Evolutionary conservation across 2,797 vertebrate genomes (phyloP).

Genomic region (Acestrorhynchus altus): DNA sequence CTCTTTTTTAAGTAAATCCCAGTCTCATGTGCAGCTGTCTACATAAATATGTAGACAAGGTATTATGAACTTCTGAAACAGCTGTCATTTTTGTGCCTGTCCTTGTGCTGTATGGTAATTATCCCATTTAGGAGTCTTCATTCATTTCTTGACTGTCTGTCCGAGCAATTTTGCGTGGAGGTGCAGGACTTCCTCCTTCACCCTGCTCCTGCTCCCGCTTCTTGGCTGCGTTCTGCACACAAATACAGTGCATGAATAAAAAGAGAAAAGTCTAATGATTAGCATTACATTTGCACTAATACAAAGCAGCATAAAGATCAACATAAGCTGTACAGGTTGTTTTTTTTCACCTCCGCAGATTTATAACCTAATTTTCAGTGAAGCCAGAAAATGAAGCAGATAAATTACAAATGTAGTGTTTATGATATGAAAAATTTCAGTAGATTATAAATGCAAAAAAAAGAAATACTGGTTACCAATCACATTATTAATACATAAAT

Average conservation of each 20-base stretch:
- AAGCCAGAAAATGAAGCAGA: no score
- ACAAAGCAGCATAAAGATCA: no score
- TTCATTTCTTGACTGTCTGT: slow-evolving; percentile 89
- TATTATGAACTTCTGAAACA: slow-evolving; percentile 42
- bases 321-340: no score
- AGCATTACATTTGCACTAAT: no score
- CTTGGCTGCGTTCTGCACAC: slow-evolving; percentile 83
- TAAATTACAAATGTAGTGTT: no score
- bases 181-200: slow-evolving; percentile 81
- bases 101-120: slow-evolving; percentile 57
- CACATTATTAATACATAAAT: no score
- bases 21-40: slow-evolving; percentile 63
- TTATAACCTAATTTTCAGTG: no score
- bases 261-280: no score
- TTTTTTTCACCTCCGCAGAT: no score
- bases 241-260: slow-evolving; percentile 34
- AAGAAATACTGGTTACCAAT: background rate
- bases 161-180: slow-evolving; percentile 84
- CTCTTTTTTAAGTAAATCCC: slow-evolving; percentile 65
- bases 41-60: slow-evolving; percentile 59
- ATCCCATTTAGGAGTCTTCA: slow-evolving; percentile 79
- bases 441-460: no score
- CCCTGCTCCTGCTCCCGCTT: slow-evolving; percentile 85
- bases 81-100: slow-evolving; percentile 46
- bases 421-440: no score